A percentile compares a stretch with the other conserved stretches of the same genome.
Evolutionary conservation across 2,888 invertebrate genomes (phyloP).

Genomic region (Caenorhabditis sinica): DNA sequence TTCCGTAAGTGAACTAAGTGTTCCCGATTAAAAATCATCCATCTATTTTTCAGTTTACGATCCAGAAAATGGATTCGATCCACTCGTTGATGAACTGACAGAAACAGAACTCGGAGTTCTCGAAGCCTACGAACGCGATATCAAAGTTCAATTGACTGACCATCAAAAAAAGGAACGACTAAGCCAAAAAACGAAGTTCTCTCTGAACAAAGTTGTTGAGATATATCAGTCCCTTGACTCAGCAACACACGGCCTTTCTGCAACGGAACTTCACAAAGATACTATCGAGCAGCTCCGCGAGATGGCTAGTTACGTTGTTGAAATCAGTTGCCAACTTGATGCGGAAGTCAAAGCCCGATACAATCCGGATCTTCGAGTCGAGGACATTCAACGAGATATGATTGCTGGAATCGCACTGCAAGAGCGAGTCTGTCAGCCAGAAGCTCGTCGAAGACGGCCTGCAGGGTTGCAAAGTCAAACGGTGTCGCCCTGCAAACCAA

Average conservation of each 20-base stretch:
- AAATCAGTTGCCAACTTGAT: constrained; percentile 35
- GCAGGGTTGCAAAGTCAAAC: background rate
- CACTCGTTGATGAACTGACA: constrained; percentile 41
- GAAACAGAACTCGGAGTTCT: constrained; percentile 50
- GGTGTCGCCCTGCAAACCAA: background rate
- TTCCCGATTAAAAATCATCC: background rate
- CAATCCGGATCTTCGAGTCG: constrained; percentile 19
- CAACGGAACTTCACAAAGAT: constrained; percentile 30
- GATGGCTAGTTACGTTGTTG: constrained; percentile 52
- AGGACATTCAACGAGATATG: constrained; percentile 50
- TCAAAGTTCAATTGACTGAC: constrained; percentile 21
- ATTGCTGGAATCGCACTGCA: constrained; percentile 53
- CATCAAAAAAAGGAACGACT: constrained; percentile 35
- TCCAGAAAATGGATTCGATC: constrained; percentile 38
- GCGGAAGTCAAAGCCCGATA: constrained; percentile 48
- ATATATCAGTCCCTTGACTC: constrained; percentile 33
- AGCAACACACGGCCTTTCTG: constrained; percentile 32
- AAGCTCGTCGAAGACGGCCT: constrained; percentile 23
- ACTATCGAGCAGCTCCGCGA: constrained; percentile 39
- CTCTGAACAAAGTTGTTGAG: constrained; percentile 3
- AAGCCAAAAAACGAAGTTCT: constrained; percentile 25
- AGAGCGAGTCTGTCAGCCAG: constrained; percentile 35
- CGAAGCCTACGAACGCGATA: constrained; percentile 48
- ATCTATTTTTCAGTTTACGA: constrained; percentile 43
- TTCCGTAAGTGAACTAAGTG: constrained; percentile 11